These are phyloP conservation scores for Propithecus deckenii DNA, from an alignment of 2,797 vertebrate genomes.

Conservation along the genomic window DNA sequence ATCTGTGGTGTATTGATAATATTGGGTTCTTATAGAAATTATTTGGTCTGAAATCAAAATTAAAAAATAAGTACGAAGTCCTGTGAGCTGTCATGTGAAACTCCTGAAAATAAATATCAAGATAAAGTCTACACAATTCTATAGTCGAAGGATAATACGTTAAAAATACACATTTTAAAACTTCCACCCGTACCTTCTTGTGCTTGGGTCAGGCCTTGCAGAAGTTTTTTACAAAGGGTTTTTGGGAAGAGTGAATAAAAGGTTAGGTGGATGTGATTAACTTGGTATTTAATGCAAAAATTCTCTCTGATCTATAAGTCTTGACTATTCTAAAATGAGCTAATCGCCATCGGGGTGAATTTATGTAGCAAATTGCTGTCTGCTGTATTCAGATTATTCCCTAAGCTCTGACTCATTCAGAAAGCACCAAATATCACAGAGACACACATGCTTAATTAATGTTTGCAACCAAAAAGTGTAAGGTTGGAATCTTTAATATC, in stretches of 20 bases:
- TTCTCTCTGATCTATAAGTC: constrained; percentile 39
- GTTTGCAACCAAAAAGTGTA: constrained; percentile 75
- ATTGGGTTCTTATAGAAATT: not conserved
- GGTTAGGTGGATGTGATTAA: constrained; percentile 58
- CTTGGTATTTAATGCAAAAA: constrained; percentile 48
- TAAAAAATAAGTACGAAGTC: not conserved
- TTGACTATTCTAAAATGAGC: constrained; percentile 60
- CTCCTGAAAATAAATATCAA: not conserved
- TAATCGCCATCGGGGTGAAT: constrained; percentile 70
- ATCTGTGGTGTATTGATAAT: not conserved
- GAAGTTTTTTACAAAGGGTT: constrained; percentile 19
- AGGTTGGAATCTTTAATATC: constrained; percentile 73
- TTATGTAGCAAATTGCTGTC: constrained; percentile 75
- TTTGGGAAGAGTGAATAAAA: constrained; percentile 40
- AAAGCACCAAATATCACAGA: constrained; percentile 62
- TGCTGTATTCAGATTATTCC: constrained; percentile 65
- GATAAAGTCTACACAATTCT: not conserved
- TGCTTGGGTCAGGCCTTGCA: not conserved
- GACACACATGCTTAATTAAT: constrained; percentile 69
- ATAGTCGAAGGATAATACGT: not conserved
- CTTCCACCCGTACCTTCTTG: not conserved
- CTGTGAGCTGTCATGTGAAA: not conserved
- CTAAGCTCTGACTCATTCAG: constrained; percentile 69
- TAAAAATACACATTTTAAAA: not conserved
- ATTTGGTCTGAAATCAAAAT: not conserved